These are phyloP conservation scores for Cuculus canorus DNA, from an alignment of 2,797 vertebrate species.

Conservation along the genomic window DNA sequence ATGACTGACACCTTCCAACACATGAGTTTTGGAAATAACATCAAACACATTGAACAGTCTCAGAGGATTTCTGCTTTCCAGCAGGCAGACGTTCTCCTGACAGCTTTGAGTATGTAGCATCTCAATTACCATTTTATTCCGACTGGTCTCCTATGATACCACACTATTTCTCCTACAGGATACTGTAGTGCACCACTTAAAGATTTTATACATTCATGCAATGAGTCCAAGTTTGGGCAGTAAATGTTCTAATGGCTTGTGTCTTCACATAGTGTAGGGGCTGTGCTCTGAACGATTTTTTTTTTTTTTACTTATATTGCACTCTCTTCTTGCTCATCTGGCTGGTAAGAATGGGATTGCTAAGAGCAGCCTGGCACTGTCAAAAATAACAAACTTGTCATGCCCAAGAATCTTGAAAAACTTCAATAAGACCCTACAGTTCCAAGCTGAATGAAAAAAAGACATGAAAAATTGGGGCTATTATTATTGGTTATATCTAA, in stretches of 20 bases:
- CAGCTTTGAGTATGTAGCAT: fast-evolving
- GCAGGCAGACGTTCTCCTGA: neutral
- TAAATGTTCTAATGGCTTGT: neutral
- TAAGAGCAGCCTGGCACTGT: neutral
- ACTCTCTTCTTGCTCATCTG: neutral
- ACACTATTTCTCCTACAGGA: neutral
- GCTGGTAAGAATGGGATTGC: neutral
- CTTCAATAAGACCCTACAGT: neutral
- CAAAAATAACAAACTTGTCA: neutral
- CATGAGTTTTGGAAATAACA: neutral
- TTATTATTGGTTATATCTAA: neutral
- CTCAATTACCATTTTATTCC: neutral
- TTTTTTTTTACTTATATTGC: neutral
- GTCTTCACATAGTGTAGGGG: neutral
- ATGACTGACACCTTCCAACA: neutral
- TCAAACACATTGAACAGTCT: neutral
- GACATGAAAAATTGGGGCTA: neutral
- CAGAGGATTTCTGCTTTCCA: neutral
- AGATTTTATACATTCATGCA: neutral
- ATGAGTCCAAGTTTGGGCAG: neutral
- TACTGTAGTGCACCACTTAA: neutral
- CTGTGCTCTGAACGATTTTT: neutral
- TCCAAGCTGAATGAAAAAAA: no score
- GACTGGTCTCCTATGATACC: neutral
- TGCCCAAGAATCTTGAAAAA: neutral